A percentile compares a stretch with the other conserved stretches of the same genome.
These are phyloP conservation scores for Ophioninae sp. DNA, from an alignment of 2,888 invertebrate genomes.

Conservation along the genomic window DNA sequence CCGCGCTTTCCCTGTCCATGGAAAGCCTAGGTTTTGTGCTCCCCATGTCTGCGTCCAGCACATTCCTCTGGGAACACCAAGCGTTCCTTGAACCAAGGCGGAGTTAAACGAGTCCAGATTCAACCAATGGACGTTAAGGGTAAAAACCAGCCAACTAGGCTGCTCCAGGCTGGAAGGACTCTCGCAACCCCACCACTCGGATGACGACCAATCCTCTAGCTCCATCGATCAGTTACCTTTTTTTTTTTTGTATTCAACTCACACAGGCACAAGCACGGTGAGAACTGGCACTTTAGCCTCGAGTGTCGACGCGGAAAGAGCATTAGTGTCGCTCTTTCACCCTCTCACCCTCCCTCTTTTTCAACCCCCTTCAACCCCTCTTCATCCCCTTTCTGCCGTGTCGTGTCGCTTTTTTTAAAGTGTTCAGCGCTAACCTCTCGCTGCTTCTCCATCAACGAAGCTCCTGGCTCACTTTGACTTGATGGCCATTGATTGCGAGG, in stretches of 20 bases:
- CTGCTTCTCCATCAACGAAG: slow-evolving; percentile 27
- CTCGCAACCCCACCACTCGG: slow-evolving; percentile 56
- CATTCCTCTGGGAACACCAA: slow-evolving; percentile 21
- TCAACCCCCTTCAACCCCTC: slow-evolving; percentile 47
- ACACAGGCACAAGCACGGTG: slow-evolving; percentile 63
- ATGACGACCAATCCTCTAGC: slow-evolving; percentile 72
- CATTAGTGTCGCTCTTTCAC: slow-evolving; percentile 77
- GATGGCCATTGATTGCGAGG: slow-evolving; percentile 49
- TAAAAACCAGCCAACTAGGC: slow-evolving; percentile 50
- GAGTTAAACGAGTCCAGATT: slow-evolving; percentile 55
- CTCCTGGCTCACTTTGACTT: slow-evolving; percentile 23
- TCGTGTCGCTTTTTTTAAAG: background rate
- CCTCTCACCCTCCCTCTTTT: slow-evolving; percentile 41
- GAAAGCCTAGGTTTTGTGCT: background rate
- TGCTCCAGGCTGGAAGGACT: slow-evolving; percentile 42
- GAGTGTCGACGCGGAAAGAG: slow-evolving; percentile 79
- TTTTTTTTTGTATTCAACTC: slow-evolving; percentile 59
- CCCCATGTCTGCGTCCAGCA: background rate
- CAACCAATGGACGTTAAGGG: slow-evolving; percentile 42
- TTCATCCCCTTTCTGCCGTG: slow-evolving; percentile 12
- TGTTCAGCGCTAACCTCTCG: slow-evolving; percentile 23
- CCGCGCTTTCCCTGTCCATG: background rate
- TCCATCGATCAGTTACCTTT: slow-evolving; percentile 77
- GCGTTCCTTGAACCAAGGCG: slow-evolving; percentile 52
- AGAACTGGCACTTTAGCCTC: slow-evolving; percentile 77